These are phyloP conservation scores for Icerya purchasi DNA, from an alignment of 2,888 invertebrate species.

Conservation along the genomic window DNA sequence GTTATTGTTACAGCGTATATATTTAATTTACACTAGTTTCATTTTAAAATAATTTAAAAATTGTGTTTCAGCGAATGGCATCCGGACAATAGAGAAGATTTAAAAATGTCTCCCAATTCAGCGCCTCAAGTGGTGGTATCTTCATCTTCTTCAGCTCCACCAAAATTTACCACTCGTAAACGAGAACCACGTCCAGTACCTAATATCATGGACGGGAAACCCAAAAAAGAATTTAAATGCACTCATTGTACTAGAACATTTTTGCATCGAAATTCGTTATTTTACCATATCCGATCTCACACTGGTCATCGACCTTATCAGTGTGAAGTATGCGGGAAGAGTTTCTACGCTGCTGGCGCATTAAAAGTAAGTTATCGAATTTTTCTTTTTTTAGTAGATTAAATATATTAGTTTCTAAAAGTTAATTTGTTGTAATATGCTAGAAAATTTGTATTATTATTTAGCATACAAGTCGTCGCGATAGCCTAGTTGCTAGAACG, in stretches of 20 bases:
- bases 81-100: neutral
- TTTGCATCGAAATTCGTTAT: constrained; percentile 57
- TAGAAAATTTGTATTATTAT: too few species aligned
- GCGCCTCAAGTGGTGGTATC: neutral
- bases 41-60: too few species aligned
- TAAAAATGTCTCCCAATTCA: neutral
- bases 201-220: neutral
- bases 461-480: too few species aligned
- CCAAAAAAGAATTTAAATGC: constrained; percentile 30
- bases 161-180: too few species aligned
- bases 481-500: too few species aligned
- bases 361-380: constrained; percentile 36
- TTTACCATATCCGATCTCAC: constrained; percentile 64
- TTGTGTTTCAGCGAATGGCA: neutral
- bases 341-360: constrained; percentile 61
- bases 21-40: too few species aligned
- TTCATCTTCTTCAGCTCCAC: neutral
- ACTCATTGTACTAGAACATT: constrained; percentile 50
- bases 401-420: too few species aligned
- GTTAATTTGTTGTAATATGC: too few species aligned
- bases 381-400: neutral
- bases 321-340: constrained; percentile 59
- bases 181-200: neutral
- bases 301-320: constrained; percentile 52
- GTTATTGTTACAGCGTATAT: too few species aligned